Conservation (phyloP, 2,888 invertebrate species). For the Trilocha varians region DNA sequence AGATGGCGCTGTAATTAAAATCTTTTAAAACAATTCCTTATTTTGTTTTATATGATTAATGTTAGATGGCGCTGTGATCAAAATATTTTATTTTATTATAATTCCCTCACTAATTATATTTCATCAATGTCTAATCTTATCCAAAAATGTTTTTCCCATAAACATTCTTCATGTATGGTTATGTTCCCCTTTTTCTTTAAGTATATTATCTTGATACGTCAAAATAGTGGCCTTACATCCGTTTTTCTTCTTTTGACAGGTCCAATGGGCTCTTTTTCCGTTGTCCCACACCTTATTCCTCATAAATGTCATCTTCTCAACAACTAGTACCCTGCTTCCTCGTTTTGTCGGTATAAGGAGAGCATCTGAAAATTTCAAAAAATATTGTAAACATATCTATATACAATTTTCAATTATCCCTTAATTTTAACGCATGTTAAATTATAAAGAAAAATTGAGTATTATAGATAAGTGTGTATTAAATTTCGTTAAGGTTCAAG, state of each 20-base stretch:
- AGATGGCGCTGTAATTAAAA: too few species aligned
- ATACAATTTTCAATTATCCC: background rate
- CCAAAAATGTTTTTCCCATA: background rate
- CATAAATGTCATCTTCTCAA: constrained; percentile 14
- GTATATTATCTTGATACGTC: constrained; percentile 14
- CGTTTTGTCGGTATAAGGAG: constrained; percentile 11
- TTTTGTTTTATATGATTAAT: too few species aligned
- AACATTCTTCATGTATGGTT: constrained; percentile 10
- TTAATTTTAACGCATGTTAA: too few species aligned
- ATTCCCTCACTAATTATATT: too few species aligned
- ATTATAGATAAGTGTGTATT: too few species aligned
- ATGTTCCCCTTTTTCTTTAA: constrained; percentile 16
- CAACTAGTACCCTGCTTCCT: constrained; percentile 15
- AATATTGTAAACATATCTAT: background rate
- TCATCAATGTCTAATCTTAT: background rate
- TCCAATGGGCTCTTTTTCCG: constrained; percentile 17
- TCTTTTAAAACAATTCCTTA: too few species aligned
- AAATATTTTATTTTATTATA: too few species aligned
- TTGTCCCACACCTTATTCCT: constrained; percentile 18
- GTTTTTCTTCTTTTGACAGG: constrained; percentile 13
- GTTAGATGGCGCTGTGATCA: too few species aligned
- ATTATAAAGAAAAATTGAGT: too few species aligned
- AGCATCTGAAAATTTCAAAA: constrained; percentile 3
- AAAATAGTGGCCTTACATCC: constrained; percentile 25
- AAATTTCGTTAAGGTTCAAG: too few species aligned